phyloP scores from a whole-genome alignment of 2,888 invertebrate genomes.

The Neocrepidodera transversa region DNA sequence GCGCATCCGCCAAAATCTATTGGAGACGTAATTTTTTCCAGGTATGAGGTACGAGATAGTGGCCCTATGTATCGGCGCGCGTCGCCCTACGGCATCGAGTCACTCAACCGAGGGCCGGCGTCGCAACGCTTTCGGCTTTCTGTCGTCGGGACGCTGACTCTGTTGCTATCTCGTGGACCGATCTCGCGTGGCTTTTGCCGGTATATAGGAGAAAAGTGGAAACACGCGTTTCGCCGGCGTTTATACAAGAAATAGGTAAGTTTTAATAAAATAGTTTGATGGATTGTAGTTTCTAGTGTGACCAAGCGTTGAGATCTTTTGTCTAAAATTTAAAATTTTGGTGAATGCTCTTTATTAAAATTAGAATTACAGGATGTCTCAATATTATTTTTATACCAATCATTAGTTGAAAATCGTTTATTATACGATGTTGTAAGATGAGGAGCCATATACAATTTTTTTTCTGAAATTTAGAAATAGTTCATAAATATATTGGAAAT shows the following conservation, averaged over 20 bases:
- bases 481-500: too few species aligned
- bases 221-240: slow-evolving; percentile 22
- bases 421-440: too few species aligned
- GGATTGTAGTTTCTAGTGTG: slow-evolving; percentile 18
- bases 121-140: slow-evolving; percentile 47
- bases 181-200: slow-evolving; percentile 23
- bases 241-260: slow-evolving; percentile 9
- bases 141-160: slow-evolving; percentile 46
- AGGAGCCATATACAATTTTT: too few species aligned
- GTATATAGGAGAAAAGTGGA: slow-evolving; percentile 12
- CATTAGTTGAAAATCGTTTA: too few species aligned
- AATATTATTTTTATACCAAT: too few species aligned
- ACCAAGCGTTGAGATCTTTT: slow-evolving; percentile 31
- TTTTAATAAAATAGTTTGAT: neutral
- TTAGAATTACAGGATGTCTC: too few species aligned
- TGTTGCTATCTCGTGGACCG: slow-evolving; percentile 36
- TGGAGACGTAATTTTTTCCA: too few species aligned
- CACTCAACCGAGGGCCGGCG: slow-evolving; percentile 20
- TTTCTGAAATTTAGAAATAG: too few species aligned
- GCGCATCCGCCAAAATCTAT: too few species aligned
- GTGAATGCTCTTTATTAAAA: neutral
- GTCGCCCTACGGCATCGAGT: slow-evolving; percentile 12
- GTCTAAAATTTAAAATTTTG: slow-evolving; percentile 5
- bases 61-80: slow-evolving; percentile 17
- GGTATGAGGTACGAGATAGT: neutral